Percentiles rank a stretch among this genome's conserved stretches.
phyloP scores from a whole-genome alignment of 2,797 vertebrate genomes.

The Sebastes umbrosus region DNA sequence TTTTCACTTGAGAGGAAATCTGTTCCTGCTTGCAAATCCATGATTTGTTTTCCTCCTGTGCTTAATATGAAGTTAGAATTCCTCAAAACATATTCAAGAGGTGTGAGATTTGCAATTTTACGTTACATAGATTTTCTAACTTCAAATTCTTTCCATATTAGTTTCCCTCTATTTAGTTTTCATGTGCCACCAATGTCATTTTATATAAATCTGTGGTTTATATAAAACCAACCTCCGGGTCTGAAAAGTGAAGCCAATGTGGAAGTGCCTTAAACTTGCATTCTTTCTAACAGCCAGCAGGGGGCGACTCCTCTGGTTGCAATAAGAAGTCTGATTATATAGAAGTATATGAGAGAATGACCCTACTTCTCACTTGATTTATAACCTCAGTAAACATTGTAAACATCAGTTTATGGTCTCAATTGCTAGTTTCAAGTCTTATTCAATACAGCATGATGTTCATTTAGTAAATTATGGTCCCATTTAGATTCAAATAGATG shows the following conservation, averaged over 20 bases:
- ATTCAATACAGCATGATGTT: too few species aligned
- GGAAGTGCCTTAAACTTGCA: background rate
- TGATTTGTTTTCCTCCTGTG: slow-evolving; percentile 27
- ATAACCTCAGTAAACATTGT: too few species aligned
- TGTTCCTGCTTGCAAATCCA: background rate
- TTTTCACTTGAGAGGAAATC: slow-evolving; percentile 25
- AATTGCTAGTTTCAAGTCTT: too few species aligned
- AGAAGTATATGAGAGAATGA: too few species aligned
- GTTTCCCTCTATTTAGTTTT: background rate
- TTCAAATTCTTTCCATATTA: background rate
- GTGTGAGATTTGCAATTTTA: background rate
- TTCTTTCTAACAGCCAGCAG: background rate
- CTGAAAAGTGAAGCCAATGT: background rate
- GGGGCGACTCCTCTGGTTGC: too few species aligned
- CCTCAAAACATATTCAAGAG: slow-evolving; percentile 11
- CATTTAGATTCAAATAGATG: too few species aligned
- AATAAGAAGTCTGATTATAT: too few species aligned
- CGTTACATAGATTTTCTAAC: background rate
- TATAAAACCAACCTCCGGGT: background rate
- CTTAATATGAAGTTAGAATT: slow-evolving; percentile 20
- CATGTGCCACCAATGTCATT: background rate
- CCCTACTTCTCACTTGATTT: too few species aligned
- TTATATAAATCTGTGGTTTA: background rate
- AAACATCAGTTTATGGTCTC: too few species aligned
- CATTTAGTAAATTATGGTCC: too few species aligned